Evolutionary conservation across 2,888 invertebrate genomes (phyloP).

Genomic region (Aspidiotus rigidus): DNA sequence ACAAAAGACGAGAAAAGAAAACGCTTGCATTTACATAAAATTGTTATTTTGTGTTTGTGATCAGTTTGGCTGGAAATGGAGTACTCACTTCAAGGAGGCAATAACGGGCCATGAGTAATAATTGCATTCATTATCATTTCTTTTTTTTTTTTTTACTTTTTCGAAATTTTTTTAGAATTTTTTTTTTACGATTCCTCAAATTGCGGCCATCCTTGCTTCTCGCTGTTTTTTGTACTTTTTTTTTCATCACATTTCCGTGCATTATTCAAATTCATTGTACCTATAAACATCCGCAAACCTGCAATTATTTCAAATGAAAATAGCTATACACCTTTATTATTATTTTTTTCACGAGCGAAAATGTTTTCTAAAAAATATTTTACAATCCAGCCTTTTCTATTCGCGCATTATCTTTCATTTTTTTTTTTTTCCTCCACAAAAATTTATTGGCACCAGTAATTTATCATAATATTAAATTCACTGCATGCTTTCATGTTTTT

Average conservation of each 20-base stretch:
- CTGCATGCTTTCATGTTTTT: slow-evolving; percentile 29
- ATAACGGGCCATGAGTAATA: slow-evolving; percentile 76
- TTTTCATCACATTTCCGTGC: slow-evolving; percentile 35
- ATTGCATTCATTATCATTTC: background rate
- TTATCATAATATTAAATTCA: too few relatives aligned
- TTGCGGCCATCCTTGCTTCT: slow-evolving; percentile 38
- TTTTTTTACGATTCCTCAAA: slow-evolving; percentile 7
- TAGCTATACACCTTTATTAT: background rate
- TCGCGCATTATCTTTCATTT: too few relatives aligned
- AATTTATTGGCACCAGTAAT: too few relatives aligned
- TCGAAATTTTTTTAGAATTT: slow-evolving; percentile 30
- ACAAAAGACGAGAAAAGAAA: background rate
- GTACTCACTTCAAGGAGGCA: slow-evolving; percentile 94
- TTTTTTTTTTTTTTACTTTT: slow-evolving; percentile 33
- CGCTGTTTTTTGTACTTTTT: slow-evolving; percentile 26
- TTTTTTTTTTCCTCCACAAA: too few relatives aligned
- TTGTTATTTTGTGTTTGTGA: slow-evolving; percentile 36
- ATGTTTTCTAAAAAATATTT: background rate
- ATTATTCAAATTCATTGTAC: too few relatives aligned
- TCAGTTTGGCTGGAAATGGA: slow-evolving; percentile 90
- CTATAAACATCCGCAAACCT: background rate
- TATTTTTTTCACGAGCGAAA: background rate
- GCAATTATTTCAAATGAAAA: background rate
- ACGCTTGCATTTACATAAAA: slow-evolving; percentile 12
- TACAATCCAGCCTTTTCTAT: too few relatives aligned